Evolutionary conservation across 2,888 invertebrate species (phyloP).

Genomic region (Meandrusa payeni): DNA sequence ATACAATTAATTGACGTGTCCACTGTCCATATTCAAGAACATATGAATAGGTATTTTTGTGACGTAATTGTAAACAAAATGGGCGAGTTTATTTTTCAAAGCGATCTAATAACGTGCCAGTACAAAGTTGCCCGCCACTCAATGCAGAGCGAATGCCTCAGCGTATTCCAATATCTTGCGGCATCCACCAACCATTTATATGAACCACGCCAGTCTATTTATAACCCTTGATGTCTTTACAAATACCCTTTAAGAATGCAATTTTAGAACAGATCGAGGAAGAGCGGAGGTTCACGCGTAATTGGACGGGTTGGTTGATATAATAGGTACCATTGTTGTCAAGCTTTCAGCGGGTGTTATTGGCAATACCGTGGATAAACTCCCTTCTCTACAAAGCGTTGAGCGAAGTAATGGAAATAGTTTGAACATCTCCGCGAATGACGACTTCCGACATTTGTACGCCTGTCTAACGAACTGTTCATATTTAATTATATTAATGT

Average conservation of each 20-base stretch:
- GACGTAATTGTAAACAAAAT: too few relatives aligned
- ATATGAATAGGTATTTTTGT: too few relatives aligned
- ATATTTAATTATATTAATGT: too few relatives aligned
- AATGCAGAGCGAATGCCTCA: conserved; percentile 41
- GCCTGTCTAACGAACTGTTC: background rate
- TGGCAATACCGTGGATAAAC: conserved; percentile 48
- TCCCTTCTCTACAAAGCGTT: conserved; percentile 27
- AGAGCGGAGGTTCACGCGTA: conserved; percentile 28
- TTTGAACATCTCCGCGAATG: conserved; percentile 28
- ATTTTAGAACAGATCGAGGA: conserved; percentile 22
- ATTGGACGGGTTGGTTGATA: conserved; percentile 33
- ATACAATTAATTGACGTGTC: too few relatives aligned
- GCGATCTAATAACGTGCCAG: conserved; percentile 12
- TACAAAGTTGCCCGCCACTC: conserved; percentile 31
- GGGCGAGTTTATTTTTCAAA: conserved; percentile 10
- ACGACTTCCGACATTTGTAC: conserved; percentile 15
- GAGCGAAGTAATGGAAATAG: conserved; percentile 33
- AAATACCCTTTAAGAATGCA: conserved; percentile 25
- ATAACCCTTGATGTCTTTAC: conserved; percentile 27
- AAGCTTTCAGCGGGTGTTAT: conserved; percentile 41
- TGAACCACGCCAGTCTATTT: conserved; percentile 33
- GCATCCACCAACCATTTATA: conserved; percentile 45
- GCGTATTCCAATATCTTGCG: conserved; percentile 50
- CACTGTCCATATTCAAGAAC: too few relatives aligned
- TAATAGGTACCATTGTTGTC: conserved; percentile 40